Base-by-base conservation (phyloP, 2,797 vertebrate genomes). In the Notolabrus celidotus region DNA sequence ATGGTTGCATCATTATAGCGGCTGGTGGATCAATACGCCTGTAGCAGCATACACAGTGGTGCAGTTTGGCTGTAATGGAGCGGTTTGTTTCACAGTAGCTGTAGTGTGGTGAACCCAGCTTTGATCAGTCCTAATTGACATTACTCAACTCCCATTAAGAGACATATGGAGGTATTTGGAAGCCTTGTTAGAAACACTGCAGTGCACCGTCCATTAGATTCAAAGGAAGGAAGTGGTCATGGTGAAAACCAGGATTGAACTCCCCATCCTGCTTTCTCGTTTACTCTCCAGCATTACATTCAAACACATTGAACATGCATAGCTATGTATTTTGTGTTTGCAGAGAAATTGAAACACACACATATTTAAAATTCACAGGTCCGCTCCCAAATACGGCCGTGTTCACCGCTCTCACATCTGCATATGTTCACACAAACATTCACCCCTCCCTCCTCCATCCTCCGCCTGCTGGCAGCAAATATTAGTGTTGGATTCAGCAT, bases 401-500 rank as follows among this genome's bases (percentile, higher is more conserved):
- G 27, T 38, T 25, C 57, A 55, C 61, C 43, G 29, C 66, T 49
- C 29, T 50, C 29, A 64, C 67, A 81, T 75, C 67, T 73, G 67
- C 71, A 47, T 59, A 41, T 71, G 41, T 57, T 58, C 72, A 74
- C 58, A 71, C 77, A 67, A 63, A 62, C 55, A 15, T 12, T 19
- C 33, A 36, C 39, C 50, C 5, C 50, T 10, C 33, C 25, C 41
- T 31, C n/a, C n/a, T n/a, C 54, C 42, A 1, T 27, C 78, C 36
- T 39, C 64, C n/a, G 55, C 74, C 71, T 69, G 20, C 66, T 74
- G 65, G 73, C 70, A 72, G 72, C 58, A 56, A 91, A 77, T 86
- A 81, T 89, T 89, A 75, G 70, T 86, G 71, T 88, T 89, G 86
- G 86, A 86, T 82, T 72, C 46, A 20, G 58, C 65, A 60, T 82